Evolutionary conservation across 2,797 vertebrate species (phyloP).

Genomic region (Myotis planiceps): DNA sequence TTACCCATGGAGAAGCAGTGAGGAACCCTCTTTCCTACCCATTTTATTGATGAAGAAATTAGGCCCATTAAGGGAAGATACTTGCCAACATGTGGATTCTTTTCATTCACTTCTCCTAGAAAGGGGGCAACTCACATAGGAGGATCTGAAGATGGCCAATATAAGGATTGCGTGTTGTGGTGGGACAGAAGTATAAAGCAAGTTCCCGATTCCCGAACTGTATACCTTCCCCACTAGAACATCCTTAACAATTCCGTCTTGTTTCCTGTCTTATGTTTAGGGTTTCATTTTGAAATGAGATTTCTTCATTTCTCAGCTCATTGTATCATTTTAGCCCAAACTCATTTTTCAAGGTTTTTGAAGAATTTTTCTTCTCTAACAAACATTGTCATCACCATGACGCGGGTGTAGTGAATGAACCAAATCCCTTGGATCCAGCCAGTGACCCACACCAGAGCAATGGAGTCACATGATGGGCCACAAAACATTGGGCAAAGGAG

Average conservation of each 20-base stretch:
- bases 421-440: neutral
- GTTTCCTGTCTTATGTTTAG: neutral
- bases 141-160: neutral
- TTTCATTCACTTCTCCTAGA: neutral
- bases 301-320: neutral
- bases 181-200: neutral
- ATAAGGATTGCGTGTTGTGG: too few species aligned
- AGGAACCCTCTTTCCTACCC: neutral
- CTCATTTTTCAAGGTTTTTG: neutral
- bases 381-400: neutral
- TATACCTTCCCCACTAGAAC: too few species aligned
- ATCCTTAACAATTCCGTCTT: neutral
- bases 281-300: neutral
- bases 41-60: neutral
- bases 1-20: neutral
- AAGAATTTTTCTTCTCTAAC: neutral
- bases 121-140: neutral
- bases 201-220: neutral
- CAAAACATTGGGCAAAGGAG: neutral
- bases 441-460: neutral
- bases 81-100: neutral
- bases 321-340: neutral
- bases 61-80: neutral
- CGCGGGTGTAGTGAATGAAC: neutral
- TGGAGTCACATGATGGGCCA: neutral